Percentiles rank a stretch among this genome's conserved stretches.
phyloP scores from a whole-genome alignment of 2,797 vertebrate species.

The Nannoperca obscura region DNA sequence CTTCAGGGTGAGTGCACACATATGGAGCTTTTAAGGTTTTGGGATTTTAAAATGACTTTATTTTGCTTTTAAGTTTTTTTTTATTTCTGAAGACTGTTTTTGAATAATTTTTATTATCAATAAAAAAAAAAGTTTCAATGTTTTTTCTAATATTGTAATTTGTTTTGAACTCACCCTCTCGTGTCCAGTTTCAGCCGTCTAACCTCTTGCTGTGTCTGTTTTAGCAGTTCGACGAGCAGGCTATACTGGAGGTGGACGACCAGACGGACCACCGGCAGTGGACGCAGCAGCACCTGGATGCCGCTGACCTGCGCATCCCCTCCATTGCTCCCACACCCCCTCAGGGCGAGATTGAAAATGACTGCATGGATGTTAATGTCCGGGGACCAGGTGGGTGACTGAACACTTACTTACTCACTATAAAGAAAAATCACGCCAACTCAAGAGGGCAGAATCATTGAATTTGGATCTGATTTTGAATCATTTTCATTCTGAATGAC shows the following conservation, averaged over 20 bases:
- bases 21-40: not conserved
- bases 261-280: slow-evolving; percentile 97
- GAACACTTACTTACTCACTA: not conserved
- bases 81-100: not conserved
- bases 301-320: slow-evolving; percentile 94
- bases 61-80: not conserved
- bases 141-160: not conserved
- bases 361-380: slow-evolving; percentile 98
- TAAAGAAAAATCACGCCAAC: not conserved
- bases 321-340: slow-evolving; percentile 97
- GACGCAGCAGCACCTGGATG: slow-evolving; percentile 98
- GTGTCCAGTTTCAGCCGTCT: not conserved
- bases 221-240: slow-evolving; percentile 92
- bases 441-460: not conserved
- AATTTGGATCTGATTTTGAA: not conserved
- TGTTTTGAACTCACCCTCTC: not conserved
- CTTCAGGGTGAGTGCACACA: slow-evolving; percentile 88
- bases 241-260: slow-evolving; percentile 89
- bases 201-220: slow-evolving; percentile 9
- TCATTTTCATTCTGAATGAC: not conserved
- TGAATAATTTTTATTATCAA: not conserved
- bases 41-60: not conserved
- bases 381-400: slow-evolving; percentile 91
- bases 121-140: not conserved
- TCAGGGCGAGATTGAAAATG: slow-evolving; percentile 94